These are phyloP conservation scores for Elephantulus edwardii DNA, from an alignment of 2,113 vertebrate genomes.

Conservation along the genomic window DNA sequence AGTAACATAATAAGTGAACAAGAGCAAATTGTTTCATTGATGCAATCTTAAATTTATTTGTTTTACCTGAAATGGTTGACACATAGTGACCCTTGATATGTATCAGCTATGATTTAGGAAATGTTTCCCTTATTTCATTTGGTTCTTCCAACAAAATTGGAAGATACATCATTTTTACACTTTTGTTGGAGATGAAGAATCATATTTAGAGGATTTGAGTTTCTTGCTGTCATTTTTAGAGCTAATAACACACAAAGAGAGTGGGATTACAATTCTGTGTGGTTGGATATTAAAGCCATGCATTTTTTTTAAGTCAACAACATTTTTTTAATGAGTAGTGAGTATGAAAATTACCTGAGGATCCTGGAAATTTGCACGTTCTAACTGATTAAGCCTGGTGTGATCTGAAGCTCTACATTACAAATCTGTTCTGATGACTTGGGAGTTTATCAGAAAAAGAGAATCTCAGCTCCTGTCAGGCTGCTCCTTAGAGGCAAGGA, in stretches of 20 bases:
- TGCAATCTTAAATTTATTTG: background rate
- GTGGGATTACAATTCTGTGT: background rate
- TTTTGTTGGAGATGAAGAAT: background rate
- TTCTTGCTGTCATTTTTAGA: background rate
- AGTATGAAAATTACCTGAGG: too few species aligned
- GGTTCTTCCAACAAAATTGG: background rate
- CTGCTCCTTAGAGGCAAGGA: too few species aligned
- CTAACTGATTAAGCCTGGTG: background rate
- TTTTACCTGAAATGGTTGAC: background rate
- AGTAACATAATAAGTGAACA: background rate
- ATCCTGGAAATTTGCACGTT: background rate
- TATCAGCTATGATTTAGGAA: background rate
- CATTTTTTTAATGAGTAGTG: background rate
- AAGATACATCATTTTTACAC: background rate
- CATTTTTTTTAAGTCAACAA: background rate
- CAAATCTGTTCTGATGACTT: background rate
- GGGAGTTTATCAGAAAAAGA: background rate
- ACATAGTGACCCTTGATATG: background rate
- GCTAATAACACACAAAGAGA: background rate
- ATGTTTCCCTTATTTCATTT: background rate
- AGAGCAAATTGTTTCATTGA: background rate
- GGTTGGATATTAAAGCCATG: background rate
- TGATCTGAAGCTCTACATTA: background rate
- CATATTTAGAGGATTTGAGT: background rate
- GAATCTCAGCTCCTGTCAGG: background rate